phyloP scores from a whole-genome alignment of 2,888 invertebrate species.

The Hipparchia semele region DNA sequence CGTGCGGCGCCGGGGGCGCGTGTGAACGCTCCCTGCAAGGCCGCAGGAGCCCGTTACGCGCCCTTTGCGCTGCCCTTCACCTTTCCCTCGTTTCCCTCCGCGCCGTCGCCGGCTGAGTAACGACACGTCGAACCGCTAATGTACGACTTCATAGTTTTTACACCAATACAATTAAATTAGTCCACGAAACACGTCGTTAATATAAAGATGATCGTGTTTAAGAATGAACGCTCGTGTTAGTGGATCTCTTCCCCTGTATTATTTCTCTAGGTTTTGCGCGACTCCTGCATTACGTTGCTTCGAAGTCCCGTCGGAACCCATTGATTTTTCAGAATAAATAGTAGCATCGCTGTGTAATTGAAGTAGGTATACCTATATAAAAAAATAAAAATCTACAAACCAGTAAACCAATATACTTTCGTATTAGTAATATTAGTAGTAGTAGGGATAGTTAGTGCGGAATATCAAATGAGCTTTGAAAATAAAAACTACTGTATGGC shows the following conservation, averaged over 20 bases:
- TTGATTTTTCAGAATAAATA: no score
- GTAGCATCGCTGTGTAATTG: no score
- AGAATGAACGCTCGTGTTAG: background rate
- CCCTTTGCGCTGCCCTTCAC: constrained; percentile 37
- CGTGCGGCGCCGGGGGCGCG: constrained; percentile 18
- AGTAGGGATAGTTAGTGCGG: no score
- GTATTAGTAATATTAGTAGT: no score
- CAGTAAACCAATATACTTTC: no score
- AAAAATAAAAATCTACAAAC: no score
- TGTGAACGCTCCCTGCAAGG: constrained; percentile 32
- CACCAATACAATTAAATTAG: background rate
- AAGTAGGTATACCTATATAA: no score
- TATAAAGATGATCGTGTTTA: background rate
- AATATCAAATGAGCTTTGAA: no score
- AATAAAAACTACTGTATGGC: no score
- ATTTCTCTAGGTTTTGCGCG: background rate
- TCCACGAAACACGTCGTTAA: background rate
- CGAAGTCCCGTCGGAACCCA: no score
- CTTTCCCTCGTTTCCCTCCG: constrained; percentile 12
- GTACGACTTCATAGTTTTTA: background rate
- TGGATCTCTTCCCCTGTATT: background rate
- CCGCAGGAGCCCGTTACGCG: constrained; percentile 35
- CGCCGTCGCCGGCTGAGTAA: no score
- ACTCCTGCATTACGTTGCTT: no score
- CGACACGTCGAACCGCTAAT: background rate